Conservation (phyloP, 2,797 vertebrate genomes). For the Phrynocephalus forsythii region DNA sequence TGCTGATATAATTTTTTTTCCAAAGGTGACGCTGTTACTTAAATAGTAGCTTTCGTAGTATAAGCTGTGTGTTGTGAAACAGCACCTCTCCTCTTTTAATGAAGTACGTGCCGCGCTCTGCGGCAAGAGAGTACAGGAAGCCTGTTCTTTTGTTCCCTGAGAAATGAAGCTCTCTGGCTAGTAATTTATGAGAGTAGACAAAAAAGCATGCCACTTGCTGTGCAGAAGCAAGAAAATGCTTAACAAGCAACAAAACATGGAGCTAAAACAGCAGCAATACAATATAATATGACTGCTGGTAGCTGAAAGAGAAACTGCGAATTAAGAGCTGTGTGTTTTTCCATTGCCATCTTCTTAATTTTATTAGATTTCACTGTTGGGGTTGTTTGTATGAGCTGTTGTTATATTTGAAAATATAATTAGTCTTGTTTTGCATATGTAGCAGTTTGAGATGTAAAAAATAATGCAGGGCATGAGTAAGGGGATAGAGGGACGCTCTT, state of each 20-base stretch:
- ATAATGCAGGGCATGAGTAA: too few relatives aligned
- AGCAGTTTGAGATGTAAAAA: neutral
- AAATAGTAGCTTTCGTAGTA: constrained; percentile 11
- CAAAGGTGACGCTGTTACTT: neutral
- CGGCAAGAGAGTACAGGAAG: neutral
- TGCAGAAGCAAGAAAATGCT: constrained; percentile 26
- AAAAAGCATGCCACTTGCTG: constrained; percentile 37
- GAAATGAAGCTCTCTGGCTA: constrained; percentile 35
- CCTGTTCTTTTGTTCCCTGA: neutral
- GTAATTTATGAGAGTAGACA: constrained; percentile 1
- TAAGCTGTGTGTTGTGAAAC: neutral
- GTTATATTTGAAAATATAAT: constrained; percentile 55
- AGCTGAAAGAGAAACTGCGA: constrained; percentile 41
- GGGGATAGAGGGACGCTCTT: too few relatives aligned
- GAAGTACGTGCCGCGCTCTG: constrained; percentile 27
- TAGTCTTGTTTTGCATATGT: constrained; percentile 53
- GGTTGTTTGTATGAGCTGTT: constrained; percentile 44
- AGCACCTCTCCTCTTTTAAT: constrained; percentile 48
- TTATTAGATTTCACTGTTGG: constrained; percentile 50
- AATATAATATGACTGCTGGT: constrained; percentile 41
- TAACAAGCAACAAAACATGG: constrained; percentile 32
- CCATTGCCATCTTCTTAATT: constrained; percentile 57
- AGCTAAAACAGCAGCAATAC: constrained; percentile 48
- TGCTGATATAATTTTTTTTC: constrained; percentile 6
- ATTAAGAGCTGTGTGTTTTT: constrained; percentile 49